Evolutionary conservation across 2,113 vertebrate species (phyloP).

Genomic region (Siniperca knerii): DNA sequence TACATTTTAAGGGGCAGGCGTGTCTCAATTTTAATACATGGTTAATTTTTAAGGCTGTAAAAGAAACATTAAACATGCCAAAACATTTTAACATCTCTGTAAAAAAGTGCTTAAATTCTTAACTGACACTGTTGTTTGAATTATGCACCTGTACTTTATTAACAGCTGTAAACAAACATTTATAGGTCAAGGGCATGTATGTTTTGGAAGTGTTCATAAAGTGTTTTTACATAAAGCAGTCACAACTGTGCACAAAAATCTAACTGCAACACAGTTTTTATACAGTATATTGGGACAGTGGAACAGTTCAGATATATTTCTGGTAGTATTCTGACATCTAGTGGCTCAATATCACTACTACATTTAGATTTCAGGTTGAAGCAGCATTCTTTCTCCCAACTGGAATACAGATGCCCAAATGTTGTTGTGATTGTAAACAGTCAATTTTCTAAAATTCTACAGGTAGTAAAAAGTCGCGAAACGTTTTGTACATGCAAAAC

Average conservation of each 20-base stretch:
- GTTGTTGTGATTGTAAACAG: not conserved
- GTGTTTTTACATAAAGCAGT: not conserved
- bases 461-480: not conserved
- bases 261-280: not conserved
- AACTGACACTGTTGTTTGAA: not conserved
- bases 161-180: not conserved
- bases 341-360: constrained; percentile 25
- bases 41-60: not conserved
- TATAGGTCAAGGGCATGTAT: not conserved
- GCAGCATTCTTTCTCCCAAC: not conserved
- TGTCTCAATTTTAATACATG: not conserved
- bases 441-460: not conserved
- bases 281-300: not conserved
- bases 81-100: not conserved
- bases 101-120: not conserved
- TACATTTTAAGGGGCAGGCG: too few relatives aligned
- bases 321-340: constrained; percentile 49
- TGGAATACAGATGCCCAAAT: not conserved
- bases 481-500: not conserved
- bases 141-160: too few relatives aligned
- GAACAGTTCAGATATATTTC: not conserved
- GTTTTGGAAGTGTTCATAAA: not conserved
- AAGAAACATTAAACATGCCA: not conserved
- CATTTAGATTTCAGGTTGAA: not conserved
- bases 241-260: not conserved